Conservation (phyloP, 2,888 invertebrate genomes). For the Rhagonycha lutea region DNA sequence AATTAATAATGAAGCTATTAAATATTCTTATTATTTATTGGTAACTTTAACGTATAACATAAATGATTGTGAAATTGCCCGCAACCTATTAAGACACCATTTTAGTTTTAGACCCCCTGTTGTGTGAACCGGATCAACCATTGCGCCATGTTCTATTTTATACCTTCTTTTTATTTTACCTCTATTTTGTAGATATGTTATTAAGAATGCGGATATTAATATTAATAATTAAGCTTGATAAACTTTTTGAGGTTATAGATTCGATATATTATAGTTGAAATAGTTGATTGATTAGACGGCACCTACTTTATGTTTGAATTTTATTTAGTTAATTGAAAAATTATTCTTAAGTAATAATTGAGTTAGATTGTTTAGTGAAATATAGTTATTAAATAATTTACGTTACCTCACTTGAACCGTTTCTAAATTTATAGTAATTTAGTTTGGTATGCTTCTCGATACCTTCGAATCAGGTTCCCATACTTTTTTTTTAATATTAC, state of each 20-base stretch:
- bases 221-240: background rate
- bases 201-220: conserved; percentile 20
- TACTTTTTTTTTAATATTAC: background rate
- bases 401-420: conserved; percentile 5
- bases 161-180: conserved; percentile 9
- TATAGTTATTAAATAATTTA: background rate
- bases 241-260: background rate
- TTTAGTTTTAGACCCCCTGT: conserved; percentile 31
- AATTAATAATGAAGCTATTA: background rate
- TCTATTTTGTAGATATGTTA: background rate
- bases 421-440: conserved; percentile 33
- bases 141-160: conserved; percentile 24
- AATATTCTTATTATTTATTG: background rate
- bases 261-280: background rate
- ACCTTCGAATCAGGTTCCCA: background rate
- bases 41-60: background rate
- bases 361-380: conserved; percentile 6
- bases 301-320: background rate
- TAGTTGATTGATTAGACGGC: background rate
- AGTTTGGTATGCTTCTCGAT: background rate
- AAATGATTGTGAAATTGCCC: background rate
- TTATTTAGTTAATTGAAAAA: conserved; percentile 14
- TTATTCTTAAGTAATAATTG: conserved; percentile 8
- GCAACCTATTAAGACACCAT: conserved; percentile 29
- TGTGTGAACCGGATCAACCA: conserved; percentile 28